A percentile compares a stretch with the other conserved stretches of the same genome.
These are phyloP conservation scores for Heliconius himera DNA, from an alignment of 1,140 invertebrate genomes.

Conservation along the genomic window DNA sequence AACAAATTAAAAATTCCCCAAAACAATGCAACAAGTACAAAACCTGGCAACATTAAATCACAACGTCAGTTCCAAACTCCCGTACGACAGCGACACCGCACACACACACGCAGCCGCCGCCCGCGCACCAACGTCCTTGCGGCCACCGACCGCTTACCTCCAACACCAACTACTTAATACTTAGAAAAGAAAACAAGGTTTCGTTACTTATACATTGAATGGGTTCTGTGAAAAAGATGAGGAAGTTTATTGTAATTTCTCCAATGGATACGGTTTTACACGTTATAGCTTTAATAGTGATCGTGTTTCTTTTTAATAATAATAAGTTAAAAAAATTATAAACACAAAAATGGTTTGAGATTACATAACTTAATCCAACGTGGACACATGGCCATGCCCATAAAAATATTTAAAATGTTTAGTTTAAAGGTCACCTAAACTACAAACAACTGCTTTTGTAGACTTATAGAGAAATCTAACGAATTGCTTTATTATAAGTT, in stretches of 20 bases:
- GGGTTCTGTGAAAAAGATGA: constrained; percentile 6
- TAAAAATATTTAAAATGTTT: not conserved
- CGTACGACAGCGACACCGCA: constrained; percentile 42
- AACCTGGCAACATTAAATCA: constrained; percentile 52
- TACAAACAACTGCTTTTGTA: not conserved
- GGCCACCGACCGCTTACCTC: constrained; percentile 67
- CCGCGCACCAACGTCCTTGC: constrained; percentile 79
- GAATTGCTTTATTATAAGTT: not conserved
- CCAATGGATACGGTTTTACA: not conserved
- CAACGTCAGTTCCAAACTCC: constrained; percentile 51
- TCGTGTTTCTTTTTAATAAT: not conserved
- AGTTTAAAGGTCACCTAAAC: not conserved
- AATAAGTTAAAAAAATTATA: not conserved
- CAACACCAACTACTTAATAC: constrained; percentile 30
- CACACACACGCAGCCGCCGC: constrained; percentile 50
- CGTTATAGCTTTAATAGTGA: not conserved
- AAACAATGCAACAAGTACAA: not conserved
- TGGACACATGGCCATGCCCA: not conserved
- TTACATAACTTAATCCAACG: not conserved
- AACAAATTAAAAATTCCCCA: not conserved
- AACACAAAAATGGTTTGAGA: not conserved
- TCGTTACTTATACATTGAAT: constrained; percentile 29
- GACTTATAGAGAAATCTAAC: not conserved
- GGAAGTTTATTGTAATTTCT: not conserved
- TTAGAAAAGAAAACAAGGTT: constrained; percentile 40